Conservation (phyloP, 2,888 invertebrate species). For the Ametastegia equiseti region DNA sequence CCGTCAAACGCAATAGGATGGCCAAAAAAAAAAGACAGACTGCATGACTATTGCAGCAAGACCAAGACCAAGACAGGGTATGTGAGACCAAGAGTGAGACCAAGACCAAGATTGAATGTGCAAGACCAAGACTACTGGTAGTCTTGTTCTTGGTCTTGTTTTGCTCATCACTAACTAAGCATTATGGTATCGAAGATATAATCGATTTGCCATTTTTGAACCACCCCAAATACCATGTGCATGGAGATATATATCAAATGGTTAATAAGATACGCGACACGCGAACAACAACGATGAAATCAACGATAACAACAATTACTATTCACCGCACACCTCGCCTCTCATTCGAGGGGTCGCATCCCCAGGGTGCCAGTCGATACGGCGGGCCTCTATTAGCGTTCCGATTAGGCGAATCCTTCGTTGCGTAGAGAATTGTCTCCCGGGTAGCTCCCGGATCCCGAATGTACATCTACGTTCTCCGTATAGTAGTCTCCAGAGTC, state of each 20-base stretch:
- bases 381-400: constrained; percentile 33
- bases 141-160: too few species aligned
- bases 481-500: not conserved
- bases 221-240: not conserved
- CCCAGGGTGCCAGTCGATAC: constrained; percentile 33
- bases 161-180: too few species aligned
- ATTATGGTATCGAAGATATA: not conserved
- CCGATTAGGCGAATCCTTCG: constrained; percentile 30
- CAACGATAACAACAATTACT: constrained; percentile 23
- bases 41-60: too few species aligned
- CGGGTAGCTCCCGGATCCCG: not conserved
- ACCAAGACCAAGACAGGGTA: too few species aligned
- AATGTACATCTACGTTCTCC: not conserved
- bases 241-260: not conserved
- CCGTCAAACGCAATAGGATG: too few species aligned
- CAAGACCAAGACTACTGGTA: too few species aligned
- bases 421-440: constrained; percentile 33
- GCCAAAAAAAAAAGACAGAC: too few species aligned
- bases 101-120: too few species aligned
- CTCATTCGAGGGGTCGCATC: constrained; percentile 36
- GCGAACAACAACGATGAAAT: constrained; percentile 11
- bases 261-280: constrained; percentile 15
- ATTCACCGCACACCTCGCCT: constrained; percentile 22
- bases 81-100: too few species aligned
- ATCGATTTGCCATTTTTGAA: not conserved